These are phyloP conservation scores for Mustela erminea DNA, from an alignment of 2,797 vertebrate species.

Conservation along the genomic window DNA sequence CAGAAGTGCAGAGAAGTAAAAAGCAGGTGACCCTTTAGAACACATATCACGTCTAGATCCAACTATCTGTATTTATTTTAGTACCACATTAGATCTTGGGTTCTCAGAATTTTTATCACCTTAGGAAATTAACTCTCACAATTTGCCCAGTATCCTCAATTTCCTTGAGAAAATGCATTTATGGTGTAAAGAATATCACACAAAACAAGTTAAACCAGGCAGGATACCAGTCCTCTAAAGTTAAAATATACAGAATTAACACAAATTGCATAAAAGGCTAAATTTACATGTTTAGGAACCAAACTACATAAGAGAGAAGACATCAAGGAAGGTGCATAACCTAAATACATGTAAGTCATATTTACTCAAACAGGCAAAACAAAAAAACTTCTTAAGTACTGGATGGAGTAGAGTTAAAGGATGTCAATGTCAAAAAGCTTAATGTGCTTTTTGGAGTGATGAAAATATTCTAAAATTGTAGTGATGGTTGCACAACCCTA, in stretches of 20 bases:
- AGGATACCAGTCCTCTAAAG: neutral
- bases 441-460: neutral
- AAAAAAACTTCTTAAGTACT: neutral
- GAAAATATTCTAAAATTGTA: neutral
- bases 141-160: neutral
- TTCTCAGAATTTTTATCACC: neutral
- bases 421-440: neutral
- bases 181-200: neutral
- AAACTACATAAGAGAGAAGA: neutral
- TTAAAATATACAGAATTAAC: neutral
- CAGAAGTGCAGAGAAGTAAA: neutral
- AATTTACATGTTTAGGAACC: neutral
- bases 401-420: neutral
- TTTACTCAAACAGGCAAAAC: neutral
- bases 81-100: neutral
- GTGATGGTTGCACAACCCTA: neutral
- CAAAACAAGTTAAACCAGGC: neutral
- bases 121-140: conserved; percentile 21
- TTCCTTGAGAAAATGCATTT: neutral
- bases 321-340: neutral
- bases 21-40: neutral
- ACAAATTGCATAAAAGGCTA: neutral
- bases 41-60: neutral
- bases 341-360: neutral
- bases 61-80: neutral